Base-by-base conservation (phyloP, 2,113 vertebrate species). In the Eubucco bourcierii region DNA sequence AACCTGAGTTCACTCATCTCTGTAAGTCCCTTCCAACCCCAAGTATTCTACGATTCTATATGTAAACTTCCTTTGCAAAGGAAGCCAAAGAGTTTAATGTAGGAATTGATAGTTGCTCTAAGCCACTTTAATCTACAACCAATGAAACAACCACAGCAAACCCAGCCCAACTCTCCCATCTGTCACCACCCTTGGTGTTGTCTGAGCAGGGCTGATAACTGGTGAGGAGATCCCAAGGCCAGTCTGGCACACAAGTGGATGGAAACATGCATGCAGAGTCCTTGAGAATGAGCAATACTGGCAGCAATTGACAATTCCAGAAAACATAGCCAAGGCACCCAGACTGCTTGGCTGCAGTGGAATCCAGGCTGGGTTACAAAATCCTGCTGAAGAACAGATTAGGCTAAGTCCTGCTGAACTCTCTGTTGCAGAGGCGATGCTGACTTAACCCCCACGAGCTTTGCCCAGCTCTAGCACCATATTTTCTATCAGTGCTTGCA, bases 191-290 rank as follows among this genome's bases (percentile, higher is more conserved):
- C 34, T 37, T 33, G 31, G 10, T 63, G n/a, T 15, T 31, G 28
- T 25, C 41, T 14, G 15, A 77, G 24, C 31, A 46, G 17, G 33
- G 8, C 16, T 71, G 12, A 11, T 13, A 47, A 15, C 13, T 9
- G n/a, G 9, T 9, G 33, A 61, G 31, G 34, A 73, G 55, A 80
- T 6, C 5, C n/a, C 55, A 44, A 76, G 10, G 63, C 7, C 64
- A 41, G 2, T 19, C 11, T 58, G 28, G 20, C 3, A 19, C 1
- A 8, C 1, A 12, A 15, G 12, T 0, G 4, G 55, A 10, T 41
- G 23, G 60, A 68, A 55, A 41, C 17, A 19, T 82, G 63, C 11
- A 6, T 8, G 52, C 7, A n/a, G 53, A 25, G 12, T 5, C n/a
- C 25, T 21, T 37, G 34, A 33, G 39, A 84, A 37, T 3, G 63